phyloP scores from a whole-genome alignment of 2,888 invertebrate genomes.

The Pyrochroa serraticornis region DNA sequence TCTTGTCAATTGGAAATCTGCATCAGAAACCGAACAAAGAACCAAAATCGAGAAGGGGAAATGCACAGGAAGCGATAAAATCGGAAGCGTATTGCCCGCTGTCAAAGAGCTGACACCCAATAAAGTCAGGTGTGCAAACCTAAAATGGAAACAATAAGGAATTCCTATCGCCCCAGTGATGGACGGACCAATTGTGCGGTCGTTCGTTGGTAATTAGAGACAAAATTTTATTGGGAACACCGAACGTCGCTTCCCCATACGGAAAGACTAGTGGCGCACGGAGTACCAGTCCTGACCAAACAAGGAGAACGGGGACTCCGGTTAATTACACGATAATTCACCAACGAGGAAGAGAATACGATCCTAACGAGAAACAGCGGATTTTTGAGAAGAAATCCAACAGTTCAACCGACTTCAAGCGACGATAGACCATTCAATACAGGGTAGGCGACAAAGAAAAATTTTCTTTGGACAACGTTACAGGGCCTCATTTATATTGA shows the following conservation, averaged over 20 bases:
- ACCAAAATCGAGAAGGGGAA: no score
- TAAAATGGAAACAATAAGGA: constrained; percentile 27
- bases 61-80: constrained; percentile 23
- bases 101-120: constrained; percentile 25
- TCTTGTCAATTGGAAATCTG: no score
- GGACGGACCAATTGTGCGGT: constrained; percentile 15
- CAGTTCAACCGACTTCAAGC: background rate
- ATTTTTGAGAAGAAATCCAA: background rate
- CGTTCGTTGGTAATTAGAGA: constrained; percentile 15
- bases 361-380: background rate
- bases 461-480: constrained; percentile 37
- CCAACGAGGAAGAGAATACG: constrained; percentile 16
- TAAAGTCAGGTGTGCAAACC: constrained; percentile 26
- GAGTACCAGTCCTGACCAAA: constrained; percentile 49
- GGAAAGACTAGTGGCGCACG: constrained; percentile 51
- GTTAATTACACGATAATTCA: constrained; percentile 36
- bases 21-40: no score
- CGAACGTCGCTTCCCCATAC: constrained; percentile 40
- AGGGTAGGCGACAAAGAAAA: background rate
- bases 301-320: constrained; percentile 39
- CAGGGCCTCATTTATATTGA: constrained; percentile 48
- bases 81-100: constrained; percentile 14
- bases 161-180: constrained; percentile 18
- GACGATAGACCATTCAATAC: background rate
- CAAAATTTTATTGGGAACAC: constrained; percentile 24